Evolutionary conservation across 1,140 invertebrate species (phyloP).

Genomic region (Coptotermes formosanus): DNA sequence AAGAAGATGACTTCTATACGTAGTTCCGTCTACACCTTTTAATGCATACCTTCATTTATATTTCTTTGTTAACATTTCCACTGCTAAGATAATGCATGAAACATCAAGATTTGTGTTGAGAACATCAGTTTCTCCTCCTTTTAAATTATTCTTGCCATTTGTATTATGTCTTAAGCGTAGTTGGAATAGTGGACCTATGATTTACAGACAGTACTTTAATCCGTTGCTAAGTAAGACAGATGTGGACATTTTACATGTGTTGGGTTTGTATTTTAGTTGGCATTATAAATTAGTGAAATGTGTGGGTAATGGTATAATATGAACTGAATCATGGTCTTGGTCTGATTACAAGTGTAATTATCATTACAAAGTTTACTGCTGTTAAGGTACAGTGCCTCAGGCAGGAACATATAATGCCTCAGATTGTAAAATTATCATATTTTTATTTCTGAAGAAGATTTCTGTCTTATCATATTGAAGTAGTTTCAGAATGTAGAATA

Average conservation of each 20-base stretch:
- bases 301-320: neutral
- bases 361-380: no score
- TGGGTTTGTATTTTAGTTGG: neutral
- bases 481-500: no score
- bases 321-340: neutral
- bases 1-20: neutral
- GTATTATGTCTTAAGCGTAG: neutral
- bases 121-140: no score
- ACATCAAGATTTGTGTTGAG: no score
- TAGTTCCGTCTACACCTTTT: neutral
- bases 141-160: no score
- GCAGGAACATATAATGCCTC: no score
- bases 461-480: no score
- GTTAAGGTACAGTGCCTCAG: no score
- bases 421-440: no score
- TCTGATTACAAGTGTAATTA: no score
- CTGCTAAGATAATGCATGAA: neutral
- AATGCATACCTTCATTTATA: neutral
- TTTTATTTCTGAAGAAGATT: no score
- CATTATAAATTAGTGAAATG: neutral
- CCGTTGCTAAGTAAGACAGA: neutral
- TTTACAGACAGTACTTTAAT: neutral
- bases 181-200: neutral
- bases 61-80: neutral
- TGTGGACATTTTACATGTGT: neutral